Evolutionary conservation across 2,797 vertebrate species (phyloP).

Genomic region (Phyllotis vaccarum): DNA sequence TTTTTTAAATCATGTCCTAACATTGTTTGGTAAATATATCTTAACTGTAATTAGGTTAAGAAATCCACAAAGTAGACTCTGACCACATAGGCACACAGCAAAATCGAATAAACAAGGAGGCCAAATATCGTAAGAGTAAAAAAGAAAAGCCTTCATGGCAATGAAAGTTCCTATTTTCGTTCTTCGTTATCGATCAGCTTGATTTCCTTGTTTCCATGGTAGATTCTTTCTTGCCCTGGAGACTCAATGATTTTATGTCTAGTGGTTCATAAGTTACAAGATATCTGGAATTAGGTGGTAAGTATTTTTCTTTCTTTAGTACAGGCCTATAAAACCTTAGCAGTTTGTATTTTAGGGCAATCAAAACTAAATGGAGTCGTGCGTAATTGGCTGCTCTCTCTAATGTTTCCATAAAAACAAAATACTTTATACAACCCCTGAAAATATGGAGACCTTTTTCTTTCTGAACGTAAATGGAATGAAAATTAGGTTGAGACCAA

Average conservation of each 20-base stretch:
- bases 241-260: conserved; percentile 73
- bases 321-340: conserved; percentile 63
- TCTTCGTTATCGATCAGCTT: conserved; percentile 58
- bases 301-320: conserved; percentile 74
- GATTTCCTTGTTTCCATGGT: conserved; percentile 59
- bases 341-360: conserved; percentile 70
- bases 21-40: background rate
- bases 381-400: conserved; percentile 66
- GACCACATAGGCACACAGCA: background rate
- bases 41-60: background rate
- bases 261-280: conserved; percentile 68
- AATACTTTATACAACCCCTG: conserved; percentile 55
- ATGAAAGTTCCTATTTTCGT: conserved; percentile 60
- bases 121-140: conserved; percentile 33
- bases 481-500: conserved; percentile 75
- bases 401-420: conserved; percentile 75
- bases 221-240: conserved; percentile 71
- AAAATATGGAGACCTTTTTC: conserved; percentile 56
- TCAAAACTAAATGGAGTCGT: conserved; percentile 73
- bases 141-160: conserved; percentile 41
- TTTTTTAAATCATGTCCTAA: conserved; percentile 33
- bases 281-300: conserved; percentile 73
- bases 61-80: background rate
- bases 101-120: background rate
- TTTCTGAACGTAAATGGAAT: conserved; percentile 70